Evolutionary conservation across 1,140 invertebrate species (phyloP), one percentile per base, ranked within the genome.

Genomic region (Bombus waltoni): DNA sequence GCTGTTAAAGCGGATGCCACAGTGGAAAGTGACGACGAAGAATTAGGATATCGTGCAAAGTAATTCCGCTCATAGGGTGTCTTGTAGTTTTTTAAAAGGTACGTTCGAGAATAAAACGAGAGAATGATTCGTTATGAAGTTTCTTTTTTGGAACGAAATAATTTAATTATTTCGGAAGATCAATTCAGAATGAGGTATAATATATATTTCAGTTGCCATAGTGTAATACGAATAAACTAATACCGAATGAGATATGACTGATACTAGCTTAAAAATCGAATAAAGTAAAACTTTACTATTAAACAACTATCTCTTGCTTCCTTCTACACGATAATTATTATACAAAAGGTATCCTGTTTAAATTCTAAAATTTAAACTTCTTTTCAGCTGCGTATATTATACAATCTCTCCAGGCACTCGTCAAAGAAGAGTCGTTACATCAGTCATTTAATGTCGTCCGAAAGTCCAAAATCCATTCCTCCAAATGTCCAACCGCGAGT

Each of bases 1-100:
- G 4, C 28, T 62, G 15, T 78, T 84, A 84, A 84, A 84, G 82
- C 65, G 66, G 82, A 78, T 70, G 47, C 71, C 57, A 15, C 40
- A 4, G 53, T 40, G 3, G 57, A 32, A 47, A 82, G 15, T 6
- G 42, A 40, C 8, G 35, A 5, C 3, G 2, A 13, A 25, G 11
- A 10, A 40, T 22, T 53, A 53, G 18, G 47, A 53, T 53, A 22
- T 42, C 11, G 11, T 9, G 66, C 2, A 22, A 22, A 53, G 47
- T 53, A 53, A 53, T 1, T 22, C 1, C 1, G 6, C 18, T 53
- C 47, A 22, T 53, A 8, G 6, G 47, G 0, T 53, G 1, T 22
- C 1, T 68, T 35, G 22, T 4, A 40, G 10, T 70, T 25, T 10
- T 35, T 68, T 25, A 18, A 8, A 32, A 68, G n/a, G 18, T 28